A percentile compares a stretch with the other conserved stretches of the same genome.
Evolutionary conservation across 2,888 invertebrate genomes (phyloP).

Genomic region (Tenthredo livida): DNA sequence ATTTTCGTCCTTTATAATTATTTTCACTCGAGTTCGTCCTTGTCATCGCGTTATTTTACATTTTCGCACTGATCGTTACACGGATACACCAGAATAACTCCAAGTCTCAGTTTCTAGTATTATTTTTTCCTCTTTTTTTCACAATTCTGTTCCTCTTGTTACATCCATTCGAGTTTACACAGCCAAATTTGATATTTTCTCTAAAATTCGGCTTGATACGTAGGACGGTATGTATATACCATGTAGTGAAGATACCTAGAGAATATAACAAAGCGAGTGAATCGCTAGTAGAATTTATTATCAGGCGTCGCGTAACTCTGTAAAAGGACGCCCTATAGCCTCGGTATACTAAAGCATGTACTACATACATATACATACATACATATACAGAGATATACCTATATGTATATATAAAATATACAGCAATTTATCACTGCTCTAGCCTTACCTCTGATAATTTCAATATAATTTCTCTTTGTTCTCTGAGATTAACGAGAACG

Average conservation of each 20-base stretch:
- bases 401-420: background rate
- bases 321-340: slow-evolving; percentile 13
- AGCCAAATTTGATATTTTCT: background rate
- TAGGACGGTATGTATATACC: too few species aligned
- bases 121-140: background rate
- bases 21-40: background rate
- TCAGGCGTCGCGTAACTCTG: slow-evolving; percentile 16
- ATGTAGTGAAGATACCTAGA: background rate
- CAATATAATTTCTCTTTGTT: slow-evolving; percentile 32
- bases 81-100: background rate
- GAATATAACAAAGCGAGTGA: background rate
- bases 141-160: background rate
- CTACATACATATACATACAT: background rate
- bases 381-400: background rate
- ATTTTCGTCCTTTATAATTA: slow-evolving; percentile 20
- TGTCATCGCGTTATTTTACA: slow-evolving; percentile 17
- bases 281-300: slow-evolving; percentile 22
- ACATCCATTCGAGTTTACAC: background rate
- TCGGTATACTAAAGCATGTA: background rate
- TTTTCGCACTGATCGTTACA: background rate
- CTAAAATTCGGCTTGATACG: background rate
- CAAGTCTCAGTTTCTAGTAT: background rate
- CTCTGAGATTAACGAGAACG: background rate
- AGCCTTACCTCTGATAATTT: slow-evolving; percentile 1
- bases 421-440: background rate